These are phyloP conservation scores for Diachrysia chrysitis DNA, from an alignment of 2,888 invertebrate species.

Conservation along the genomic window DNA sequence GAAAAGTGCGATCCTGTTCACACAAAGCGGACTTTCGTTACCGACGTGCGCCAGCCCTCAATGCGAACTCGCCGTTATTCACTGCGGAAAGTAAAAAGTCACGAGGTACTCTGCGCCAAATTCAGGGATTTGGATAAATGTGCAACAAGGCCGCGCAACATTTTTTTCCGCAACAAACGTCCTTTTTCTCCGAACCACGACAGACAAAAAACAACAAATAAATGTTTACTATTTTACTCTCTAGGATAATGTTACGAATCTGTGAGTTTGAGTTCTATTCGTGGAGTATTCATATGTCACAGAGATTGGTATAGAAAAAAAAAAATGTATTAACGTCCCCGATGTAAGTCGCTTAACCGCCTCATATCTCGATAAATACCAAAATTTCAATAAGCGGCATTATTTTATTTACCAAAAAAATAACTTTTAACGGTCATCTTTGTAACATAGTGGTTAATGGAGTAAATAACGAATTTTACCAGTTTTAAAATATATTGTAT, in stretches of 20 bases:
- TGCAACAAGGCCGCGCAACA: conserved; percentile 45
- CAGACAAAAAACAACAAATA: conserved; percentile 48
- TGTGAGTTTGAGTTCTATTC: conserved; percentile 20
- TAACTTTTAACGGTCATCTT: conserved; percentile 57
- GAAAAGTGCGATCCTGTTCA: conserved; percentile 43
- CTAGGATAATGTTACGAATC: conserved; percentile 30
- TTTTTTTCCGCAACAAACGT: conserved; percentile 40
- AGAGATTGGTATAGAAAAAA: conserved; percentile 46
- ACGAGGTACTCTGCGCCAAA: conserved; percentile 36
- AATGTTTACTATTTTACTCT: conserved; percentile 38
- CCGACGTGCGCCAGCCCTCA: conserved; percentile 27
- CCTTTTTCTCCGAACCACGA: conserved; percentile 44
- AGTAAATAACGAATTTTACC: too few relatives aligned
- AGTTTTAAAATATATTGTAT: too few relatives aligned
- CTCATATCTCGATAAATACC: conserved; percentile 49
- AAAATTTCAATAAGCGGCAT: conserved; percentile 63
- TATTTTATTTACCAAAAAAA: conserved; percentile 64
- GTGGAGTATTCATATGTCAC: conserved; percentile 44
- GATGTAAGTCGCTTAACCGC: conserved; percentile 9
- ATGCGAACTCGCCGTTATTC: conserved; percentile 46
- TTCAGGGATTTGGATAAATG: conserved; percentile 52
- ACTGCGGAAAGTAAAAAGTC: conserved; percentile 48
- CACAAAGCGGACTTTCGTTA: conserved; percentile 32
- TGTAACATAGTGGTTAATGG: conserved; percentile 12
- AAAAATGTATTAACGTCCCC: conserved; percentile 28